Evolutionary conservation across 1,140 invertebrate species (phyloP).

Genomic region (Panonychus citri): DNA sequence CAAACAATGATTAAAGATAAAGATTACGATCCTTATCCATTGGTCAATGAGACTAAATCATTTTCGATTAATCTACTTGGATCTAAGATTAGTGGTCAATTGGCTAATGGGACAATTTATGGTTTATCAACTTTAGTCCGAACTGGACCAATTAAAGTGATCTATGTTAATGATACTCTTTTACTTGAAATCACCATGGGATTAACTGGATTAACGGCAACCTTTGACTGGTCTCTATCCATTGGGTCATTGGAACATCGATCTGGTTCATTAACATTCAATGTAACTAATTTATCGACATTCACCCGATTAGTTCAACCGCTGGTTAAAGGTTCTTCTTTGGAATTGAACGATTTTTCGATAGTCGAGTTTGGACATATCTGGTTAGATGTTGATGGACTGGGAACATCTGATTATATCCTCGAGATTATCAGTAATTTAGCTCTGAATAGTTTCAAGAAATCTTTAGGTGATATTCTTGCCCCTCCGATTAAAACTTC

Average conservation of each 20-base stretch:
- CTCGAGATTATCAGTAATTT: conserved; percentile 15
- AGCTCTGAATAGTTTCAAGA: conserved; percentile 13
- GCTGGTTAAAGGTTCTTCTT: conserved; percentile 5
- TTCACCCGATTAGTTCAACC: conserved; percentile 9
- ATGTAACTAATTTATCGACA: conserved; percentile 6
- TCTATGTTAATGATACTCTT: conserved; percentile 10
- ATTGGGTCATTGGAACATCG: conserved; percentile 3
- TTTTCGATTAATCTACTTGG: conserved; percentile 2
- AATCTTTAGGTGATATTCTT: conserved; percentile 12
- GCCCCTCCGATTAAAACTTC: not conserved
- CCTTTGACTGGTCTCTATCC: conserved; percentile 9
- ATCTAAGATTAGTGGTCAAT: conserved; percentile 2
- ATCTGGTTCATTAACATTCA: conserved; percentile 1
- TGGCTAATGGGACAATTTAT: conserved; percentile 12
- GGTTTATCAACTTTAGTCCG: conserved; percentile 13
- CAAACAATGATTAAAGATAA: not conserved
- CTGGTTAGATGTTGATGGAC: conserved; percentile 15
- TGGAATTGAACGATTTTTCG: conserved; percentile 8
- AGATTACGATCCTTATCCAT: conserved; percentile 11
- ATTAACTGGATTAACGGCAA: conserved; percentile 13
- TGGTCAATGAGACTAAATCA: conserved; percentile 9
- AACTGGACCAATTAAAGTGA: conserved; percentile 12
- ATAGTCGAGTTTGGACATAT: conserved; percentile 12
- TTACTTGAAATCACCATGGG: conserved; percentile 14
- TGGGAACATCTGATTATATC: conserved; percentile 13